A percentile compares a stretch with the other conserved stretches of the same genome.
Conservation (phyloP, 92 coral and sea anemone species). For the Actinostola sp. region DNA sequence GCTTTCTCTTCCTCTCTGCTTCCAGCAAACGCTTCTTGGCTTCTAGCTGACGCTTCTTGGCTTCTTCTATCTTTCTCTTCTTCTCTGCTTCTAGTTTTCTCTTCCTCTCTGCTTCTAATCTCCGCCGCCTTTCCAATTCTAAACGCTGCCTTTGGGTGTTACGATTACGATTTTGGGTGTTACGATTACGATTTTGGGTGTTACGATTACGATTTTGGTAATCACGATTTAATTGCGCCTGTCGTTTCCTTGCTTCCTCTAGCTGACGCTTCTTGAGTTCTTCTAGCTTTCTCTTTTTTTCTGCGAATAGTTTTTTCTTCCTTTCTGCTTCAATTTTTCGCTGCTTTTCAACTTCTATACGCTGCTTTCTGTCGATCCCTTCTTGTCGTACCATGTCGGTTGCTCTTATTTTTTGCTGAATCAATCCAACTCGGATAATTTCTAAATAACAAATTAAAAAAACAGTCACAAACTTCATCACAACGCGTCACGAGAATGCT, state of each 20-base stretch:
- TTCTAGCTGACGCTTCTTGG: neutral
- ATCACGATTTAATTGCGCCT: slow-evolving; percentile 4
- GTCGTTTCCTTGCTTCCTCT: neutral
- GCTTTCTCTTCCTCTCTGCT: neutral
- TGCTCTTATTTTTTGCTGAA: neutral
- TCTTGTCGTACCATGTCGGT: neutral
- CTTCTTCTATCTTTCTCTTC: neutral
- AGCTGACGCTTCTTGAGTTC: neutral
- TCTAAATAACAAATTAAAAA: neutral
- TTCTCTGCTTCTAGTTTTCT: neutral
- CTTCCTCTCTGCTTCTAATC: neutral
- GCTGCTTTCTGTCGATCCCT: slow-evolving; percentile 2
- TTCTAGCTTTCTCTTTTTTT: neutral
- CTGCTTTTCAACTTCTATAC: neutral
- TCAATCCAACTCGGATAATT: slow-evolving; percentile 22
- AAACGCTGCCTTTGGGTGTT: slow-evolving; percentile 2
- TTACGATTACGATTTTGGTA: slow-evolving; percentile 4
- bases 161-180: slow-evolving; percentile 8
- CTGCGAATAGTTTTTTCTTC: neutral
- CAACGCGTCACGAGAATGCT: neutral
- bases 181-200: slow-evolving; percentile 11
- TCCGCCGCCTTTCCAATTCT: slow-evolving; percentile 2
- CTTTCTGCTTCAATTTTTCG: neutral
- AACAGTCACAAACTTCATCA: neutral
- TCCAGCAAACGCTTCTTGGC: neutral